Percentiles rank a stretch among this genome's conserved stretches.
Evolutionary conservation across 2,888 invertebrate genomes (phyloP).

Genomic region (Diogma glabrata): DNA sequence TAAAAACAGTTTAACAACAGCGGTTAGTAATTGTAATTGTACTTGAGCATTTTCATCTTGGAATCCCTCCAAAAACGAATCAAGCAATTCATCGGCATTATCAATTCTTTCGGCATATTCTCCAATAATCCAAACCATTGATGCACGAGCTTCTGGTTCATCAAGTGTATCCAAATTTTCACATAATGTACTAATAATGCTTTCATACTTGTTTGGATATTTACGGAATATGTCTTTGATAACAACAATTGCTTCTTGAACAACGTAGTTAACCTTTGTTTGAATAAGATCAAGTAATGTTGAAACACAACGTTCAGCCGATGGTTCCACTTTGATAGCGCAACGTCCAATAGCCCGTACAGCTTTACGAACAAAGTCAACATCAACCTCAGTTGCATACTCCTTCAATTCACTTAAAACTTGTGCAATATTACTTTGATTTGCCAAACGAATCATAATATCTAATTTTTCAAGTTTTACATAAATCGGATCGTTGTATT

Average conservation of each 20-base stretch:
- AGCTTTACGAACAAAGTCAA: conserved; percentile 98
- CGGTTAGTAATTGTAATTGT: conserved; percentile 91
- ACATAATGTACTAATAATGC: conserved; percentile 96
- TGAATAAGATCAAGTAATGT: conserved; percentile 96
- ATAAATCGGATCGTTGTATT: conserved; percentile 99
- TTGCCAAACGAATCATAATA: conserved; percentile 97
- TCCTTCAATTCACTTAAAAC: conserved; percentile 97
- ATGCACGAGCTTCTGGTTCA: conserved; percentile 96
- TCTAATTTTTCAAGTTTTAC: conserved; percentile 98
- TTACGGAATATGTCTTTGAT: conserved; percentile 96
- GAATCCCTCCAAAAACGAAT: conserved; percentile 97
- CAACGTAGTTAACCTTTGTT: conserved; percentile 99
- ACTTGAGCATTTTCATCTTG: conserved; percentile 95
- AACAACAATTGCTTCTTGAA: conserved; percentile 98
- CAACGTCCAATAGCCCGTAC: conserved; percentile 97
- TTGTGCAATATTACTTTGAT: conserved; percentile 95
- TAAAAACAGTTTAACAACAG: conserved; percentile 95
- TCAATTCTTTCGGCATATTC: conserved; percentile 99
- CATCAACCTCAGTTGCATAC: conserved; percentile 98
- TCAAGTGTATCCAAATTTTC: conserved; percentile 98
- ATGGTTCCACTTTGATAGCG: conserved; percentile 96
- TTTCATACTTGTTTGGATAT: conserved; percentile 99
- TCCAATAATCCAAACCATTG: conserved; percentile 91
- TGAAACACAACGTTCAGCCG: conserved; percentile 96
- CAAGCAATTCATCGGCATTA: conserved; percentile 95